A percentile compares a stretch with the other conserved stretches of the same genome.
phyloP scores from a whole-genome alignment of 2,797 vertebrate species.

The Eurystomus glaucurus region DNA sequence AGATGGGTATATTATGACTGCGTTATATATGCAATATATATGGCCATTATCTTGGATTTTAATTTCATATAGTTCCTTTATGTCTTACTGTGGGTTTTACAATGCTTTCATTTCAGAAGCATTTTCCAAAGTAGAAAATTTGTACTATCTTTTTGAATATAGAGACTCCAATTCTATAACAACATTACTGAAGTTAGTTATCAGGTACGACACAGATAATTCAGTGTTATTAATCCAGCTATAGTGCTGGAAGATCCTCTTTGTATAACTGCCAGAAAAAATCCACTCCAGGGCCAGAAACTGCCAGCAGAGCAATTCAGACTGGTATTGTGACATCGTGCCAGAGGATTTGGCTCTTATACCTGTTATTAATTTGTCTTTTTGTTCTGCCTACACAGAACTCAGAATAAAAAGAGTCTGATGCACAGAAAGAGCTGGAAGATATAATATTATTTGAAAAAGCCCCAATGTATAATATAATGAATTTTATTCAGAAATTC shows the following conservation, averaged over 20 bases:
- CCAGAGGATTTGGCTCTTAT: neutral
- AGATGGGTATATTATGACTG: too few relatives aligned
- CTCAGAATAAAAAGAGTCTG: neutral
- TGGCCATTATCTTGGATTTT: neutral
- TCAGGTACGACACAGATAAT: neutral
- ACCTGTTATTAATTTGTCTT: neutral
- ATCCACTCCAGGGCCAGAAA: neutral
- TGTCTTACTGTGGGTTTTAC: neutral
- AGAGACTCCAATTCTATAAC: neutral
- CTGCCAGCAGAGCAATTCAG: neutral
- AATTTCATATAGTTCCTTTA: neutral
- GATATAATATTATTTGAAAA: neutral
- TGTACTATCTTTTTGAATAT: neutral
- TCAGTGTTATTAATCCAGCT: neutral
- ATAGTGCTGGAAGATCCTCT: neutral
- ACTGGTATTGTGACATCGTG: neutral
- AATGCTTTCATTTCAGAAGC: neutral
- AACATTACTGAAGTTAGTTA: neutral
- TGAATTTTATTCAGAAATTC: neutral
- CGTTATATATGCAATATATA: too few relatives aligned
- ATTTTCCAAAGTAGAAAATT: neutral
- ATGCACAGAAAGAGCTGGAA: neutral
- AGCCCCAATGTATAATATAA: neutral
- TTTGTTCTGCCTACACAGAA: neutral
- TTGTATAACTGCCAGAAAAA: neutral